Percentiles rank a stretch among this genome's conserved stretches.
Conservation (phyloP, 2,797 vertebrate species). For the Melanotaenia pygmaea region DNA sequence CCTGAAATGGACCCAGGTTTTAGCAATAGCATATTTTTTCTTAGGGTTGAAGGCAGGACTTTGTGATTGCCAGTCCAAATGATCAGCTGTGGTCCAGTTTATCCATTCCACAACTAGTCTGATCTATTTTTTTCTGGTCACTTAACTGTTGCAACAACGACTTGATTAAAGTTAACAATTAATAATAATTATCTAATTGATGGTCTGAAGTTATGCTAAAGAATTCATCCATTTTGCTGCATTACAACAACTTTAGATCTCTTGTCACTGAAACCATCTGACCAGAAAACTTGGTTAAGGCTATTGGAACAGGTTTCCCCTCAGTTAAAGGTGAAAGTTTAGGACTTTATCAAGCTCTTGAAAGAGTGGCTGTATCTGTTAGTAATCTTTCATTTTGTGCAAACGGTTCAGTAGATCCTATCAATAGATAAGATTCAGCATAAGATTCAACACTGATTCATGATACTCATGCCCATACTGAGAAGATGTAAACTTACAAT, state of each 20-base stretch:
- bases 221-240: neutral
- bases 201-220: neutral
- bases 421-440: neutral
- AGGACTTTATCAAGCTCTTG: neutral
- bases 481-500: neutral
- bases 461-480: neutral
- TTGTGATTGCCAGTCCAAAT: neutral
- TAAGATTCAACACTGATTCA: neutral
- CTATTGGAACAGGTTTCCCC: neutral
- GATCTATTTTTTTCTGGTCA: neutral
- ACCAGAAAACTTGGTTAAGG: neutral
- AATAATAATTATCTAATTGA: neutral
- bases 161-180: neutral
- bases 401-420: neutral
- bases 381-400: neutral
- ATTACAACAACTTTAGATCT: neutral
- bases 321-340: neutral
- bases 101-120: neutral
- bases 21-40: neutral
- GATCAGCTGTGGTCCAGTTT: neutral
- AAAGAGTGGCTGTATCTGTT: neutral
- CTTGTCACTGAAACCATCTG: neutral
- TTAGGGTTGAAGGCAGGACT: neutral
- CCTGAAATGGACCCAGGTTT: neutral
- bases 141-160: neutral